Evolutionary conservation across 2,797 vertebrate species (phyloP).

Genomic region (Brachyalestes nurse): DNA sequence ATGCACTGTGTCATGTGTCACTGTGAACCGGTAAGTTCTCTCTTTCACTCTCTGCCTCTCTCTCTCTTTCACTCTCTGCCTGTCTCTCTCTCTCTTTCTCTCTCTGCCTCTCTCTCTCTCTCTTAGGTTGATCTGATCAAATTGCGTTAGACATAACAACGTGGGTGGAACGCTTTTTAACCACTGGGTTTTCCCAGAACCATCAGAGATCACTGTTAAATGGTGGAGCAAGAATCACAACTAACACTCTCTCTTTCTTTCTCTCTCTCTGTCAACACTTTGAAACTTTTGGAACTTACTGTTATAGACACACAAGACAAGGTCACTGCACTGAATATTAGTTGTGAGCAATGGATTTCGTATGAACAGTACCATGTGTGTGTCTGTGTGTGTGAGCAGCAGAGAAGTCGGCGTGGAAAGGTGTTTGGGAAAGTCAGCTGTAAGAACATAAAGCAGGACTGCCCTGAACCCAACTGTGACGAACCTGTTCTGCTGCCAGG

Average conservation of each 20-base stretch:
- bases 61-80: neutral
- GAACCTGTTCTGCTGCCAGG: constrained; percentile 86
- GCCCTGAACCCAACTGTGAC: constrained; percentile 82
- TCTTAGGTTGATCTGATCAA: no score
- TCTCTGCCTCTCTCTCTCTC: neutral
- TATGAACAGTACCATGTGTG: neutral
- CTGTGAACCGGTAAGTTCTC: constrained; percentile 87
- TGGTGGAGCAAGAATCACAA: no score
- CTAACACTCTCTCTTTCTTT: no score
- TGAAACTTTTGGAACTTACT: no score
- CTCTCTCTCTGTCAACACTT: no score
- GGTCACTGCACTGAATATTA: no score
- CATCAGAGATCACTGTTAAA: no score
- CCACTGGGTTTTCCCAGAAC: neutral
- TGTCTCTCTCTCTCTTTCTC: neutral
- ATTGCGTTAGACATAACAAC: no score
- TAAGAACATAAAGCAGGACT: constrained; percentile 94
- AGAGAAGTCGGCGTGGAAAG: constrained; percentile 86
- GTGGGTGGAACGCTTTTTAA: neutral
- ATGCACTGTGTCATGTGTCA: constrained; percentile 94
- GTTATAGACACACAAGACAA: no score
- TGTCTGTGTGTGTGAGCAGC: constrained; percentile 71
- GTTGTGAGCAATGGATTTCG: no score
- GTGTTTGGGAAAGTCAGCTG: constrained; percentile 90
- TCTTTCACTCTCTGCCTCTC: neutral